phyloP scores from a whole-genome alignment of 2,113 vertebrate genomes.

The Paramisgurnus dabryanus region DNA sequence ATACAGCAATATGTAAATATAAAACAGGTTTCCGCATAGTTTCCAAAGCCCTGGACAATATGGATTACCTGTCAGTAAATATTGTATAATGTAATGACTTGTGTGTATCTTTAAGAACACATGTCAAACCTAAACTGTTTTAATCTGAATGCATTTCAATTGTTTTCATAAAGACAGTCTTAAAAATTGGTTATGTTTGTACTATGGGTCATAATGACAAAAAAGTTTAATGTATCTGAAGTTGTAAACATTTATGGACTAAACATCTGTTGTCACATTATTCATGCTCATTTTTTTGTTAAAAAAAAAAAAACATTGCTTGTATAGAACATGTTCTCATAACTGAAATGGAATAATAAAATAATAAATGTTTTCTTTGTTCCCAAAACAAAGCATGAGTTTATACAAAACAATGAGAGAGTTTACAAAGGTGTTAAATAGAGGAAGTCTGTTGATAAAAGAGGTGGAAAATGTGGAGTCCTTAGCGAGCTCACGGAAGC shows the following conservation, averaged over 20 bases:
- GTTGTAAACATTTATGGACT: too few relatives aligned
- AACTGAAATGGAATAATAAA: not conserved
- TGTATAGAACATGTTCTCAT: not conserved
- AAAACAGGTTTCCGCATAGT: not conserved
- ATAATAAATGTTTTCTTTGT: not conserved
- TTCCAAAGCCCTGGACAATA: not conserved
- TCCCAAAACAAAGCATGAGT: not conserved
- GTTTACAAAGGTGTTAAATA: constrained; percentile 13
- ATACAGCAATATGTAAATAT: not conserved
- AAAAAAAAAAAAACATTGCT: not conserved
- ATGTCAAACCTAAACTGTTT: not conserved
- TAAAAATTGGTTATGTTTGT: too few relatives aligned
- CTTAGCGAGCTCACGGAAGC: constrained; percentile 54
- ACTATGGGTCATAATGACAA: too few relatives aligned
- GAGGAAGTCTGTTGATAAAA: constrained; percentile 16
- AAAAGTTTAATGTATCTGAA: too few relatives aligned
- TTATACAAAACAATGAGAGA: not conserved
- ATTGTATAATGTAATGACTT: not conserved
- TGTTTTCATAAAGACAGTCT: too few relatives aligned
- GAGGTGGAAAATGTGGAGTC: constrained; percentile 6
- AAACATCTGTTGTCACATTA: not conserved
- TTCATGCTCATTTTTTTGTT: not conserved
- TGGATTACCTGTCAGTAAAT: not conserved
- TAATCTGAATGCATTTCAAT: not conserved
- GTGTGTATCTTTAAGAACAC: not conserved